Base-by-base conservation (phyloP, 2,113 vertebrate species). In the Orcinus orca region DNA sequence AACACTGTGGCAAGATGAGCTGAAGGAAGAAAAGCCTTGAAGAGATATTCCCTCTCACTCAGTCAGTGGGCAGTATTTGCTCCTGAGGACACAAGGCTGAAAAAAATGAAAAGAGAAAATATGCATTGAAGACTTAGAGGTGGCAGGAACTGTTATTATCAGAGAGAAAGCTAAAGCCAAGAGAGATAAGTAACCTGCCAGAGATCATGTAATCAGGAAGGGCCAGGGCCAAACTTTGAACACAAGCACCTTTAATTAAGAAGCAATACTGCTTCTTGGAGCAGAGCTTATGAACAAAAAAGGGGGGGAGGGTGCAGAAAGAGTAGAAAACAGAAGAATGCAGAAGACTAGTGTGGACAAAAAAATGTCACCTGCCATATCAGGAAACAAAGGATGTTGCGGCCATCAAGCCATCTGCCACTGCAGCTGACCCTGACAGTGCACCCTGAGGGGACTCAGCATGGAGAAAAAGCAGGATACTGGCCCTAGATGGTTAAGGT, bases 281-380 rank as follows among this genome's bases (percentile, higher is more conserved):
- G 95, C n/a, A 76, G 38, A 91, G 11, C 44, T 86, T 94, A 31
- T 90, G 47, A 68, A 18, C 0, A 0, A 0, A 44, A 55, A 55
- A 14, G 0, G 3, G 10, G 25, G 60, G 25, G 18, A 3, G 38
- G 38, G 17, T 36, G 38, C n/a, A 41, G 44, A 95, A 90, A 89
- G 25, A 80, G n/a, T 55, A 93, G 38, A 79, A 92, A 80, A 83
- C 33, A 83, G 55, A 86, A 87, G 25, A 92, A 68, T 86, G 93
- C n/a, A 79, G 8, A 90, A 81, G 73, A 55, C n/a, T 44, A 50
- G 23, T 36, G 53, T 58, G 53, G 53, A 80, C 3, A 7, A 53
- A 58, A 58, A 58, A 36, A 55, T 8, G 33, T 80, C 77, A 13
- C 6, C n/a, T 58, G 50, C 55, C 53, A 38, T 58, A 80, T 80